Conservation (phyloP, 1,140 invertebrate genomes). For the Drosophila yakuba region DNA sequence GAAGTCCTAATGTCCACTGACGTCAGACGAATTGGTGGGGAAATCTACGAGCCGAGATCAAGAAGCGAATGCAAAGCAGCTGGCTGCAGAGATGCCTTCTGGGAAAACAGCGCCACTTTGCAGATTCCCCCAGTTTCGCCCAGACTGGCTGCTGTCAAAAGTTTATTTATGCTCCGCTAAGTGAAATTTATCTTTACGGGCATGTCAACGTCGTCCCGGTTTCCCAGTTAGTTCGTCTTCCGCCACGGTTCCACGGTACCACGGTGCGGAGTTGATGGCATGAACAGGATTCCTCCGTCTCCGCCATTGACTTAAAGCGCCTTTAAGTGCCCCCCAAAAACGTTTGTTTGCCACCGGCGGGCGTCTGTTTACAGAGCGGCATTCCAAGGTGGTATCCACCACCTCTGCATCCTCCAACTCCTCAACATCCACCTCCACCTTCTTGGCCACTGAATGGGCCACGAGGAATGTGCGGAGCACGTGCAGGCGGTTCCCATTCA, state of each 20-base stretch:
- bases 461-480: constrained; percentile 25
- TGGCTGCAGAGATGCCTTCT: constrained; percentile 46
- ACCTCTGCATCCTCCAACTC: background rate
- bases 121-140: constrained; percentile 25
- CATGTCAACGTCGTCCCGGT: constrained; percentile 64
- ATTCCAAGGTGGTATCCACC: constrained; percentile 54
- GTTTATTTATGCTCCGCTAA: constrained; percentile 79
- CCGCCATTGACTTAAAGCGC: constrained; percentile 57
- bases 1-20: constrained; percentile 45
- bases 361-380: constrained; percentile 52
- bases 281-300: constrained; percentile 36
- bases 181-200: constrained; percentile 80
- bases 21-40: constrained; percentile 18
- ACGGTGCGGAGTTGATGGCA: constrained; percentile 4
- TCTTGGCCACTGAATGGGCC: constrained; percentile 5
- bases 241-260: constrained; percentile 1
- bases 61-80: constrained; percentile 33
- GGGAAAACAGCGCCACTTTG: constrained; percentile 57
- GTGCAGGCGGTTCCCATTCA: constrained; percentile 23
- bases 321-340: constrained; percentile 42
- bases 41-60: constrained; percentile 17
- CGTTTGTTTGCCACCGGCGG: constrained; percentile 41
- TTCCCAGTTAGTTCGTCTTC: constrained; percentile 15
- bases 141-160: constrained; percentile 64
- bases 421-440: background rate